Evolutionary conservation across 2,888 invertebrate species (phyloP), one percentile per base, ranked within the genome.

Genomic region (Merodon equestris): DNA sequence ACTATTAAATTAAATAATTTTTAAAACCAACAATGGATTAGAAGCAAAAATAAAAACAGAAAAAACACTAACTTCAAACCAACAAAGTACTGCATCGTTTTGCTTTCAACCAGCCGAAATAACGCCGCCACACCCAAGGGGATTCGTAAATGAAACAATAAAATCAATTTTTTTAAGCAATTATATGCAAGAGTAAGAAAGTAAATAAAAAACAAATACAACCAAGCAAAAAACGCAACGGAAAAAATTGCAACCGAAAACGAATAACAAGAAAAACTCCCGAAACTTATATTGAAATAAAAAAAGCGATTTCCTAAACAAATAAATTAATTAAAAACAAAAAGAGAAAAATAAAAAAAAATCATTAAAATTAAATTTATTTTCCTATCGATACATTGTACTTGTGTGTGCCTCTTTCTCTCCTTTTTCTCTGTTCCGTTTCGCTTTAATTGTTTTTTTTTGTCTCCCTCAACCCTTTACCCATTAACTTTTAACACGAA

Each of bases 251-350:
- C 42, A 67, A 53, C 36, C 3, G 38, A 56, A 34, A 44, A 36
- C 48, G 48, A 60, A 56, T 15, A 13, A 51, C 12, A 68, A 51
- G 18, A 53, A 63, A 66, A 14, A 53, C 17, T 9, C 10, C 42
- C 47, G 18, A 74, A 79, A 74, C 63, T 67, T 74, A 64, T 73
- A 73, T 73, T 68, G 74, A 68, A 68, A 74, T 44, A 48, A 54
- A 72, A 38, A 19, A 10, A 61, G 38, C 51, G 70, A 76, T 71
- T 81, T 81, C 71, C 81, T 67, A 66, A 81, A 70, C 56, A 71
- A 76, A 76, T 71, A 54, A 66, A 64, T 44, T n/a, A n/a, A 27
- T 27, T 27, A 27, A 27, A 27, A 70, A 60, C 38, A 67, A 71
- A 50, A 64, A 63, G 50, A 58, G 3, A 27, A 27, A 74, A 77